Percentiles rank a stretch among this genome's conserved stretches.
Conservation (phyloP, 2,888 invertebrate genomes). For the Toxonevra muliebris region DNA sequence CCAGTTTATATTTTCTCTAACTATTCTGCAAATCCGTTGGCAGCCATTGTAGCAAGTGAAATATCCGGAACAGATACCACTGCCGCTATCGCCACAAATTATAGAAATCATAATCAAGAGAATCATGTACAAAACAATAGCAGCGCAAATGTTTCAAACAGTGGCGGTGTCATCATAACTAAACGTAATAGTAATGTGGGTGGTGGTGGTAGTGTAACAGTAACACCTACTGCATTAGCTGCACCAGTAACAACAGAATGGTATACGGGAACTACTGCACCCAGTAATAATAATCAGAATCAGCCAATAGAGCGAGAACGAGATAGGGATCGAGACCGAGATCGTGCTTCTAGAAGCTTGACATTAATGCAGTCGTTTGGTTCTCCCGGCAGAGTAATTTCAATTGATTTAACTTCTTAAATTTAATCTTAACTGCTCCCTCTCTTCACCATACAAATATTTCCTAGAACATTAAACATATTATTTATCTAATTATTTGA, state of each 20-base stretch:
- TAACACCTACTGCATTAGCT: constrained; percentile 11
- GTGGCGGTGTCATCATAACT: constrained; percentile 13
- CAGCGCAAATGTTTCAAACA: constrained; percentile 22
- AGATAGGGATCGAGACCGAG: constrained; percentile 35
- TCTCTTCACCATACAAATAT: too few species aligned
- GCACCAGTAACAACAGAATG: constrained; percentile 35
- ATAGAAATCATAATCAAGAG: constrained; percentile 54
- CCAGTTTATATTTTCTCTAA: constrained; percentile 62
- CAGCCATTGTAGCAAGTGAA: constrained; percentile 29
- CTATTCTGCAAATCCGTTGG: constrained; percentile 51
- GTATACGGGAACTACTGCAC: constrained; percentile 49
- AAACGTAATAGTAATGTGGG: constrained; percentile 18
- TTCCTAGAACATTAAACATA: too few species aligned
- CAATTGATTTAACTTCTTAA: constrained; percentile 62
- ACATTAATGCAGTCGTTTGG: constrained; percentile 50
- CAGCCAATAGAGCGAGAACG: constrained; percentile 38
- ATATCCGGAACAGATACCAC: constrained; percentile 29
- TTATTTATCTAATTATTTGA: too few species aligned
- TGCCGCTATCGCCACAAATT: constrained; percentile 34
- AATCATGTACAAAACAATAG: constrained; percentile 42
- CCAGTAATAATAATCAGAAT: constrained; percentile 40
- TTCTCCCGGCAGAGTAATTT: constrained; percentile 55
- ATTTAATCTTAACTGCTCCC: background rate
- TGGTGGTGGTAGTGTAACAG: constrained; percentile 33
- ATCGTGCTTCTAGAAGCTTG: constrained; percentile 45